Conservation (phyloP, 2,113 vertebrate genomes). For the Camelus dromedarius region DNA sequence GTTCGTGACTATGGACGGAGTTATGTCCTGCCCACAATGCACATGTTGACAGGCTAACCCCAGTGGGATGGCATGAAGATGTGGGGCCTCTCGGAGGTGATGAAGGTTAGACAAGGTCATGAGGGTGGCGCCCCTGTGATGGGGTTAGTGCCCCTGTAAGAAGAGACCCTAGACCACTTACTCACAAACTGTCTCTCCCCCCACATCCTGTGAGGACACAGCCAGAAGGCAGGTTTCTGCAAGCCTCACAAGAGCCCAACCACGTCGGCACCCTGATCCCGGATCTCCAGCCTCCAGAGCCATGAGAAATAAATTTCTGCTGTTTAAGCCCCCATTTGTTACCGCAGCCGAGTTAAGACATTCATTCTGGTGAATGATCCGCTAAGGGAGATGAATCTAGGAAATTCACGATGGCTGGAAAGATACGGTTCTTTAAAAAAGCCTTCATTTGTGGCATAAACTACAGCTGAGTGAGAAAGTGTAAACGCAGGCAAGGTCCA, state of each 20-base stretch:
- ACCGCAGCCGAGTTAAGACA: neutral
- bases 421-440: neutral
- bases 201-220: neutral
- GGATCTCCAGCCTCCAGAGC: neutral
- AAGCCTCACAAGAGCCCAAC: neutral
- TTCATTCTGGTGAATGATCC: conserved; percentile 24
- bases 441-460: neutral
- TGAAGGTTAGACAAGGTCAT: neutral
- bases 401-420: conserved; percentile 23
- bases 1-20: neutral
- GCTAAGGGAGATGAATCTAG: conserved; percentile 45
- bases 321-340: neutral
- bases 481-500: neutral
- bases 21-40: neutral
- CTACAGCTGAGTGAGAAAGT: neutral
- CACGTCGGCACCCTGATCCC: neutral
- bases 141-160: neutral
- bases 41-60: neutral
- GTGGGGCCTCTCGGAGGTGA: neutral
- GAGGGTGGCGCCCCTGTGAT: neutral
- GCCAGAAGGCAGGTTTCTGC: too few relatives aligned
- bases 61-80: neutral
- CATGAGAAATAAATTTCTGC: neutral
- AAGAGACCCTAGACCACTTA: neutral
- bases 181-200: neutral